Evolutionary conservation across 37 sponge, comb jelly and placozoan species (phyloP), one percentile per base, ranked within the genome.

Genomic region (Spongilla lacustris): DNA sequence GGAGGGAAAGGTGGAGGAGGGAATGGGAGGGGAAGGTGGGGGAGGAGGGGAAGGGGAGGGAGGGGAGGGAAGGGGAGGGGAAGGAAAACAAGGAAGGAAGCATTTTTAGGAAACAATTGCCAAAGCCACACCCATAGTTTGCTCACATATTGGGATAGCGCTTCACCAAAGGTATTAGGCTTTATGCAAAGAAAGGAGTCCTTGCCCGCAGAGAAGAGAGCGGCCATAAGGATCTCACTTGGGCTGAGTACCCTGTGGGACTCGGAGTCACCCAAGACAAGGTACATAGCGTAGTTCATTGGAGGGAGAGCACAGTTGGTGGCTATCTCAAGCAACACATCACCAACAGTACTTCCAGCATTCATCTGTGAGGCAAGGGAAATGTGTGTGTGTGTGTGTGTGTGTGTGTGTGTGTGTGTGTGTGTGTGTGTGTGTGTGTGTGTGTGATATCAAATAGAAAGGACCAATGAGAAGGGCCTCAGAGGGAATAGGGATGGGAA

Each of bases 221-320:
- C 95, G 19, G 77, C 80, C 67, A 95, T 90, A 8, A 92, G 85
- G 36, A 72, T 83, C 90, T 95, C 95, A 66, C 86, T 76, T 35
- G 77, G 76, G 76, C 83, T 41, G 28, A 84, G 75, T 0, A 85
- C 86, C 29, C 86, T 69, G 33, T 85, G 79, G 21, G 94, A 86
- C 36, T 89, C 94, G 31, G 85, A 78, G 50, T 93, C 91, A 13
- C 94, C 94, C 4, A 93, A 26, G 31, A 93, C 94, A 8, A 90
- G 84, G 69, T 86, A 93, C n/a, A 93, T 71, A 31, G 88, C 94
- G 48, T 93, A 93, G 74, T 70, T 75, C 68, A 81, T 73, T 4
- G 84, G 87, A 75, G 88, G 77, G 0, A 93, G 77, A 25, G 10
- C 48, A 76, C 87, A 90, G n/a, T 67, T n/a, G 8, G 85, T 81